Base-by-base conservation (phyloP, 2,113 vertebrate genomes). In the Proteles cristata region DNA sequence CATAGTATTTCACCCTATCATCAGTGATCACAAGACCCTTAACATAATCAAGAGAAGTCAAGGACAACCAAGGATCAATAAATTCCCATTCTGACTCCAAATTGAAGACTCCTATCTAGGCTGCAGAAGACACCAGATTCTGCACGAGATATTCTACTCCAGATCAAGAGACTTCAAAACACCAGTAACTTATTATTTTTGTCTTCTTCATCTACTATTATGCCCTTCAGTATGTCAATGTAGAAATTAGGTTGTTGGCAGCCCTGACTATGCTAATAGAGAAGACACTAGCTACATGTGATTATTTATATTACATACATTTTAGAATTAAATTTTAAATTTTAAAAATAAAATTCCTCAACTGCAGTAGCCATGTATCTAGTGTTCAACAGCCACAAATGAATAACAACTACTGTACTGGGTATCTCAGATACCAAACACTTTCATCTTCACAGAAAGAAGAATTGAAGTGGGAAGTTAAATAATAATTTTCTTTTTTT, bases 291-390 rank as follows among this genome's bases (percentile, higher is more conserved):
- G 33, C 55, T 50, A 68, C 7, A 50, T 53, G 12, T 92, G 33
- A 15, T 21, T 58, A 33, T 61, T 89, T 61, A 71, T 4, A 80
- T 89, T 66, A 55, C 33, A 58, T 69, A 77, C 58, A 43, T 84
- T 66, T 94, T 88, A 87, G 4, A 77, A 84, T 53, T 83, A 96
- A 93, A 79, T 82, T n/a, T n/a, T 85, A 88, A 93, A n/a, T 69
- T 84, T 11, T 50, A 50, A 15, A 50, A 14, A 50, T 50, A 50
- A 50, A 77, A 1, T 50, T 81, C 25, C 8, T 91, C 26, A 77
- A 0, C 71, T 86, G 10, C 2, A 66, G 31, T 50, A 94, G 55
- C 4, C 35, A 53, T 31, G 23, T 53, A 53, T 45, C 61, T 63
- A n/a, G 33, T 68, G 1, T 39, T 63, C 11, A 84, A 23, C 7